Percentiles rank a stretch among this genome's conserved stretches.
Conservation (phyloP, 2,888 invertebrate genomes). For the Hoplodrina blanda region DNA sequence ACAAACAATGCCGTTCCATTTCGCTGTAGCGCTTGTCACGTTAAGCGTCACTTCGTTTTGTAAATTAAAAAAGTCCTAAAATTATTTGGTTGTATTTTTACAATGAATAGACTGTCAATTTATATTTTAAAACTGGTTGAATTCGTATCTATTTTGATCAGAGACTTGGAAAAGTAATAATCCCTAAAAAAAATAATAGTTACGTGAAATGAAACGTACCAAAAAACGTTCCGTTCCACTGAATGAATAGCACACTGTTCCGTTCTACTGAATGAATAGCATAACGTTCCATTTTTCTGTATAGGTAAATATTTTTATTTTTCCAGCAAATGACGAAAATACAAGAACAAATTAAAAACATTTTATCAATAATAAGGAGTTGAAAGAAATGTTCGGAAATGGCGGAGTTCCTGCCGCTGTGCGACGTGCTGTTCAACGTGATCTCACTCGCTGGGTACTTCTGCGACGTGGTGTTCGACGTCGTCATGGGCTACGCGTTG, state of each 20-base stretch:
- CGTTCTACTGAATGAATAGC: background rate
- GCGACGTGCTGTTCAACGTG: constrained; percentile 97
- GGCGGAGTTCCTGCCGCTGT: constrained; percentile 97
- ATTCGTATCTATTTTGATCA: too few species aligned
- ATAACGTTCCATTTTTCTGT: background rate
- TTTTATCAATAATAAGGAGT: constrained; percentile 53
- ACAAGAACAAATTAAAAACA: constrained; percentile 57
- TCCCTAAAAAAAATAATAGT: background rate
- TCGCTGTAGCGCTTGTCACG: accelerated
- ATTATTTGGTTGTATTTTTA: background rate
- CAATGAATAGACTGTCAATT: background rate
- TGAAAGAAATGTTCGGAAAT: constrained; percentile 85
- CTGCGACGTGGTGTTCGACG: constrained; percentile 97
- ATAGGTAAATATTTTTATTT: constrained; percentile 35
- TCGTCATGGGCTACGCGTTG: constrained; percentile 96
- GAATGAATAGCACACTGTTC: background rate
- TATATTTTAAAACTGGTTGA: background rate
- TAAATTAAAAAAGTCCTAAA: background rate
- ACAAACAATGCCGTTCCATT: constrained; percentile 61
- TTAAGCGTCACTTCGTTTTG: background rate
- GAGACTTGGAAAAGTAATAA: background rate
- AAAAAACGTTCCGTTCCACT: constrained; percentile 34
- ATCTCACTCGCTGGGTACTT: constrained; percentile 97
- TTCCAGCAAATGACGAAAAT: constrained; percentile 65
- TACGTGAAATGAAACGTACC: constrained; percentile 30